A percentile compares a stretch with the other conserved stretches of the same genome.
Conservation (phyloP, 2,888 invertebrate species). For the Erpobdella octoculata region DNA sequence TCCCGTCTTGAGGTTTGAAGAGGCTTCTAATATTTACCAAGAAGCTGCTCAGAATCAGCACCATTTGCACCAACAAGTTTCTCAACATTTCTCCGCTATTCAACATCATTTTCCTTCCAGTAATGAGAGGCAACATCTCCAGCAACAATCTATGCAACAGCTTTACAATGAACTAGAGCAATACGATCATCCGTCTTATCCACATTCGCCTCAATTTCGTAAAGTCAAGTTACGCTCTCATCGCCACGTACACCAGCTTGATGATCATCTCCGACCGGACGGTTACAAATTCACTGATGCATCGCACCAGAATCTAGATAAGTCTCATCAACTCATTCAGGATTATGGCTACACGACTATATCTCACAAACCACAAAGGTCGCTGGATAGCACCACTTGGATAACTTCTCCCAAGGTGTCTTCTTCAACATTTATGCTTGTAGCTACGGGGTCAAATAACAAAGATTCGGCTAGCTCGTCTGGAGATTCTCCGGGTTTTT, state of each 20-base stretch:
- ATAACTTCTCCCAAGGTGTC: not conserved
- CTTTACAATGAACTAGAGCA: not conserved
- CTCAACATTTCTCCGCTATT: not conserved
- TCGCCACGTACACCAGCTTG: too few relatives aligned
- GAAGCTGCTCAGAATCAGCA: not conserved
- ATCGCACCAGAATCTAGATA: not conserved
- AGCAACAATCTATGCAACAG: not conserved
- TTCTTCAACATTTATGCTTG: not conserved
- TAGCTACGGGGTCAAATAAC: not conserved
- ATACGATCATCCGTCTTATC: not conserved
- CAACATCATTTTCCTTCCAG: not conserved
- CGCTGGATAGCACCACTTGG: not conserved
- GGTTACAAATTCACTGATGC: too few relatives aligned
- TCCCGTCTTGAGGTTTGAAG: not conserved
- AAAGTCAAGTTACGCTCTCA: too few relatives aligned
- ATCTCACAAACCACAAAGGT: not conserved
- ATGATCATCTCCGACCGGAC: too few relatives aligned
- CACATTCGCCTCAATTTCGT: not conserved
- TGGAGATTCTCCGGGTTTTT: not conserved
- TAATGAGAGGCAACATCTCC: not conserved
- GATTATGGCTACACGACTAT: not conserved
- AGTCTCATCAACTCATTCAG: not conserved
- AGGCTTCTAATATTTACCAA: conserved; percentile 16
- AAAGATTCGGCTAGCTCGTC: not conserved
- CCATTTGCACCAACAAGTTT: not conserved